Conservation (phyloP, 2,888 invertebrate genomes). For the Nebria salina region DNA sequence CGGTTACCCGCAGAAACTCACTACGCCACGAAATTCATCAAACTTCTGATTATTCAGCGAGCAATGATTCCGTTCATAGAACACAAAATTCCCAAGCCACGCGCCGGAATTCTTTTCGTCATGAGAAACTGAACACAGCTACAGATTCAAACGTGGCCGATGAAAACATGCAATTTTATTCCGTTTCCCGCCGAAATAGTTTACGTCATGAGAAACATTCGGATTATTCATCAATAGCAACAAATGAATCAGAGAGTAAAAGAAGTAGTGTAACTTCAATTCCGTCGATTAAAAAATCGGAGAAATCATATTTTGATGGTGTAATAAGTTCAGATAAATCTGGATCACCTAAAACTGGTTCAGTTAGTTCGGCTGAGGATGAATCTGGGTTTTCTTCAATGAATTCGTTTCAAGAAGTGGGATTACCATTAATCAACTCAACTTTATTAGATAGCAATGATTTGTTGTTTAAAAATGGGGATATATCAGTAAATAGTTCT, state of each 20-base stretch:
- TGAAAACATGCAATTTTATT: background rate
- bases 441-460: conserved; percentile 53
- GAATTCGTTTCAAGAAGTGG: conserved; percentile 85
- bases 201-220: background rate
- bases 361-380: conserved; percentile 70
- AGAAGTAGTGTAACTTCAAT: conserved; percentile 35
- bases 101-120: background rate
- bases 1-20: background rate
- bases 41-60: background rate
- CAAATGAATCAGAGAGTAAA: conserved; percentile 36
- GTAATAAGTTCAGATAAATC: conserved; percentile 50
- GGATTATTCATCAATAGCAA: conserved; percentile 11
- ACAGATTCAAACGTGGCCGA: background rate
- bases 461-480: conserved; percentile 53
- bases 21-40: background rate
- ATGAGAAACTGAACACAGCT: background rate
- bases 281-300: conserved; percentile 21
- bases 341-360: conserved; percentile 53
- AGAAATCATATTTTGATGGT: conserved; percentile 34
- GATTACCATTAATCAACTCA: conserved; percentile 68
- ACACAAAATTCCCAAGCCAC: background rate
- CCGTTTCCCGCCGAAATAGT: background rate
- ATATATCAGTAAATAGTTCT: conserved; percentile 42
- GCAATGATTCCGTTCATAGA: background rate
- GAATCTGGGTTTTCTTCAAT: conserved; percentile 89